phyloP scores from a whole-genome alignment of 2,797 vertebrate species.

The Lates japonicus region DNA sequence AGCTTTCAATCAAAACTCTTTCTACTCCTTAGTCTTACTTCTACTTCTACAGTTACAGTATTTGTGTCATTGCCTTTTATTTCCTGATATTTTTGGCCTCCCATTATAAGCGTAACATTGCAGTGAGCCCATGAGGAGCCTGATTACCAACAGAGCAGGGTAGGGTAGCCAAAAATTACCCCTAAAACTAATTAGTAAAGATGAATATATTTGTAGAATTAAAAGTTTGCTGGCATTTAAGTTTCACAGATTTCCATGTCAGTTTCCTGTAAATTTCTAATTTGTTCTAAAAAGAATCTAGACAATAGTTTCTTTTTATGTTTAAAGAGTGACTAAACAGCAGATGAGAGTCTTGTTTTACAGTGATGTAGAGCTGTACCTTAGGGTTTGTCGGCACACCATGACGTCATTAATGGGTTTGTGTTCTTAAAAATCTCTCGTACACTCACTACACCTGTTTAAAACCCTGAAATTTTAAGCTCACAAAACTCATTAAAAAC shows the following conservation, averaged over 20 bases:
- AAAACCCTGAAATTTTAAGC: not conserved
- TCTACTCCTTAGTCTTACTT: too few species aligned
- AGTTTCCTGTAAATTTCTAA: too few species aligned
- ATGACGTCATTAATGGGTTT: not conserved
- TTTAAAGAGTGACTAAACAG: too few species aligned
- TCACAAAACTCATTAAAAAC: not conserved
- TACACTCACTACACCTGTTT: not conserved
- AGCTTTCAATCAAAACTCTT: not conserved
- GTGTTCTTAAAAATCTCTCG: not conserved
- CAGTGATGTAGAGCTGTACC: not conserved
- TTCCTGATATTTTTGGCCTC: not conserved
- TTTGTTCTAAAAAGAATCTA: too few species aligned
- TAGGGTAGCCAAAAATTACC: not conserved
- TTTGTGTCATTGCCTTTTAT: not conserved
- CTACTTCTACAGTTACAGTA: not conserved
- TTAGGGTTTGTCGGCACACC: not conserved
- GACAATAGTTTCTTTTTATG: too few species aligned
- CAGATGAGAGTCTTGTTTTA: not conserved
- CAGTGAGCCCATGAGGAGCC: not conserved
- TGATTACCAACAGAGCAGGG: not conserved
- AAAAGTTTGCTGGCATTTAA: too few species aligned
- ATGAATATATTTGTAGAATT: too few species aligned
- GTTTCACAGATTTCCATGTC: too few species aligned
- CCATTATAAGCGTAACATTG: not conserved
- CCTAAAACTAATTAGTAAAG: too few species aligned